Evolutionary conservation across 2,797 vertebrate genomes (phyloP).

Genomic region (Merluccius polli): DNA sequence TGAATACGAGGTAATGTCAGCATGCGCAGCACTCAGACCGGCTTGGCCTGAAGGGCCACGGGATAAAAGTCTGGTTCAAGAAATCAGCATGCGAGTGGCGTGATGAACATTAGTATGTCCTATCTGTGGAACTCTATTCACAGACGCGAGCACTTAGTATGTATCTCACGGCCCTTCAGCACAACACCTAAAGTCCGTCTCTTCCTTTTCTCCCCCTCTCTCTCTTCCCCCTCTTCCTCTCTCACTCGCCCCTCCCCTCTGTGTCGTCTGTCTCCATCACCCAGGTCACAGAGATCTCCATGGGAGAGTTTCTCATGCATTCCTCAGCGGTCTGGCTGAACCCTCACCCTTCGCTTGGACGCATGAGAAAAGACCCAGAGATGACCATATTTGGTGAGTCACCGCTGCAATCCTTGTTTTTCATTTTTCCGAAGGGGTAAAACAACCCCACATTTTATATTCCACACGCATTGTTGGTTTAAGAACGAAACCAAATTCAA

Average conservation of each 20-base stretch:
- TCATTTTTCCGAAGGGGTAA: background rate
- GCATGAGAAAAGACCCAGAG: conserved; percentile 91
- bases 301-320: conserved; percentile 97
- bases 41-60: background rate
- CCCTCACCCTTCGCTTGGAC: conserved; percentile 86
- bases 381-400: conserved; percentile 91
- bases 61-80: background rate
- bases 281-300: conserved; percentile 95
- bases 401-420: background rate
- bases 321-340: conserved; percentile 92
- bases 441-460: background rate
- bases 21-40: background rate
- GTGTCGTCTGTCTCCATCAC: conserved; percentile 5
- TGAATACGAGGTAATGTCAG: conserved; percentile 12
- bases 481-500: background rate
- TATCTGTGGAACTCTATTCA: conserved; percentile 5
- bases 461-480: background rate
- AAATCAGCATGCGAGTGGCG: conserved; percentile 16
- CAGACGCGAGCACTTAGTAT: conserved; percentile 18
- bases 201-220: background rate
- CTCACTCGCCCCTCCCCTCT: conserved; percentile 2
- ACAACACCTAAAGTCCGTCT: conserved; percentile 15
- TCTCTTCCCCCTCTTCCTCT: background rate
- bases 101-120: background rate
- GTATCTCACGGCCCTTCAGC: conserved; percentile 22